Base-by-base conservation (phyloP, 2,888 invertebrate genomes). In the Aleiodes leptofemur region DNA sequence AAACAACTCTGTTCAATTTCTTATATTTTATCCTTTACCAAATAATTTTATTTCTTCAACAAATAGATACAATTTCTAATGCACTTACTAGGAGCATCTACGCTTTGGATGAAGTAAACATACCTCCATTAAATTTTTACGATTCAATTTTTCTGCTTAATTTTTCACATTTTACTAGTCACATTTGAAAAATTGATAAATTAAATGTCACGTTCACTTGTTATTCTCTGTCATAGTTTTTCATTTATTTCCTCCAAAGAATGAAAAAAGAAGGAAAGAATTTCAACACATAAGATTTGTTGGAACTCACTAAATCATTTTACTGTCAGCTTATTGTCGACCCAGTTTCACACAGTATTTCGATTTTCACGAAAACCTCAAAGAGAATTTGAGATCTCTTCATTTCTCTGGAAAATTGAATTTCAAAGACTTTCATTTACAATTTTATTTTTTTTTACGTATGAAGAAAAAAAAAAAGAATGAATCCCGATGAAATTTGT, bases 1-100 rank as follows among this genome's bases (percentile, higher is more conserved):
- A 80, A 78, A 73, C 74, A 61, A 71, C 77, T 80, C 76, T 70
- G 73, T 77, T 72, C 77, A 77, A 78, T 78, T 76, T 70, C 59
- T 76, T 74, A 51, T 72, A 64, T 72, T 59, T 61, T 72, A 34
- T 59, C 55, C 14, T 43, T 9, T 43, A 11, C 4, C 43, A 43
- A 9, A 43, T 43, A 43, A 43, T 34, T 34, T 34, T 4, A 6
- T 34, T 34, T 34, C 3, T 34, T 3, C 34, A 3, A 0, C 34
- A 34, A 34, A 34, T 34, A 34, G 34, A 34, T 34, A 34, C 34
- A 34, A 31, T 31, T 3, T 5, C 31, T 31, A 5, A 34, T 6
- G 34, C 34, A 34, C 34, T 34, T 2, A 34, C 34, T 34, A 34
- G 34, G 4, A 34, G 34, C 43, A 43, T 43, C 3, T 43, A 43